Conservation (phyloP, 2,113 vertebrate species). For the Oreochromis spilurus region DNA sequence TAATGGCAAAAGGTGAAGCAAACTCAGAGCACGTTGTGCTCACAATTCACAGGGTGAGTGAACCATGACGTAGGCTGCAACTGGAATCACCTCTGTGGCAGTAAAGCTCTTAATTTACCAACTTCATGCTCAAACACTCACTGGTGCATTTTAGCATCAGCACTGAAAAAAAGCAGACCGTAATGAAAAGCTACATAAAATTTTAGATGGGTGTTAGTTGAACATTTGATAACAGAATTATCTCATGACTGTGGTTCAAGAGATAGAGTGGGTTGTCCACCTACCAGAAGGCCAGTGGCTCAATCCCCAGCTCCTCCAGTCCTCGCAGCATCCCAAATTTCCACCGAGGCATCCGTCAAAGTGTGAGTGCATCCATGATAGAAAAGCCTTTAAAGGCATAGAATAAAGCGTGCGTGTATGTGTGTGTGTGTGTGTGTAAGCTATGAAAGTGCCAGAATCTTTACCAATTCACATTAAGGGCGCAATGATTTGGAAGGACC, state of each 20-base stretch:
- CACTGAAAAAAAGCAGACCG: background rate
- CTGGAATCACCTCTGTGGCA: background rate
- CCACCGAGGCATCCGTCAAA: background rate
- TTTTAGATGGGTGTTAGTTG: background rate
- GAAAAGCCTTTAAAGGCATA: background rate
- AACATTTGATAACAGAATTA: background rate
- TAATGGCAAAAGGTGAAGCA: background rate
- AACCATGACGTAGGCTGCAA: background rate
- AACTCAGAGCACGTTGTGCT: background rate
- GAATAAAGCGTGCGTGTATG: accelerated
- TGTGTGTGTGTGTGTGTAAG: background rate
- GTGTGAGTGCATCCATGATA: background rate
- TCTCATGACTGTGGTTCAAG: background rate
- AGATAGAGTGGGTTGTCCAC: background rate
- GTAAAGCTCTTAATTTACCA: background rate
- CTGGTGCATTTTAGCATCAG: background rate
- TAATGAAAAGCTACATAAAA: background rate
- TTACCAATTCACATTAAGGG: background rate
- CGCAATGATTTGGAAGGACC: background rate
- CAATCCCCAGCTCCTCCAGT: background rate
- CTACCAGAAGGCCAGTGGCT: background rate
- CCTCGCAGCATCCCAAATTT: background rate
- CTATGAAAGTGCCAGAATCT: background rate
- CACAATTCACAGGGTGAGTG: background rate
- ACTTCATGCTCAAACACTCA: background rate